Evolutionary conservation across 1,140 invertebrate genomes (phyloP).

Genomic region (Drosophila melanica): DNA sequence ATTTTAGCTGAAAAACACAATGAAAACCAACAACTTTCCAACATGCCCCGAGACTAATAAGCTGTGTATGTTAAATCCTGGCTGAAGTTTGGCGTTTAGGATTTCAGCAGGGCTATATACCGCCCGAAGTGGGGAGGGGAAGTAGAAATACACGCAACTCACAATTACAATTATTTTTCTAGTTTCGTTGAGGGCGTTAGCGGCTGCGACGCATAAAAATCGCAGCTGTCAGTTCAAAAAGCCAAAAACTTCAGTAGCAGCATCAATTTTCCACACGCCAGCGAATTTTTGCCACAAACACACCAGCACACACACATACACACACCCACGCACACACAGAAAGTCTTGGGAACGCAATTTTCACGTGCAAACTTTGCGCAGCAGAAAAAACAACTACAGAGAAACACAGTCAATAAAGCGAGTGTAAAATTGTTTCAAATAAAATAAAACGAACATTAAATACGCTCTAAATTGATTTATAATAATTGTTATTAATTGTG

Average conservation of each 20-base stretch:
- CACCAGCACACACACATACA: slow-evolving; percentile 23
- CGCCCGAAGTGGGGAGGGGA: neutral
- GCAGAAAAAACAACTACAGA: slow-evolving; percentile 30
- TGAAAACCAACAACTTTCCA: slow-evolving; percentile 17
- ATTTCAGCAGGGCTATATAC: neutral
- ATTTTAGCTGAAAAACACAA: neutral
- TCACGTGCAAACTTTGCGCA: slow-evolving; percentile 73
- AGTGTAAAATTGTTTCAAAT: slow-evolving; percentile 37
- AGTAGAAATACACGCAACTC: slow-evolving; percentile 44
- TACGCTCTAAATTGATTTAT: slow-evolving; percentile 20
- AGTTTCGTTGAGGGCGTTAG: slow-evolving; percentile 46
- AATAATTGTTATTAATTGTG: neutral
- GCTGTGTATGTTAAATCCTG: slow-evolving; percentile 3
- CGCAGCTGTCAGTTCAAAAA: slow-evolving; percentile 81
- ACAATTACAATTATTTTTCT: slow-evolving; percentile 78
- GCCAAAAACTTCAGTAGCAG: slow-evolving; percentile 78
- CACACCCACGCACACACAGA: slow-evolving; percentile 32
- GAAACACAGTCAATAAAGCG: slow-evolving; percentile 63
- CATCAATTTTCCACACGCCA: slow-evolving; percentile 77
- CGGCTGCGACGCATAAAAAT: slow-evolving; percentile 72
- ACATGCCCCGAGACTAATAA: slow-evolving; percentile 13
- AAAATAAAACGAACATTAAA: slow-evolving; percentile 41
- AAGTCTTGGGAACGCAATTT: slow-evolving; percentile 74
- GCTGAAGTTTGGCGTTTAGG: slow-evolving; percentile 20
- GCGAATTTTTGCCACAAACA: slow-evolving; percentile 47